phyloP scores from a whole-genome alignment of 2,113 vertebrate species.

The Pampusana beccarii region DNA sequence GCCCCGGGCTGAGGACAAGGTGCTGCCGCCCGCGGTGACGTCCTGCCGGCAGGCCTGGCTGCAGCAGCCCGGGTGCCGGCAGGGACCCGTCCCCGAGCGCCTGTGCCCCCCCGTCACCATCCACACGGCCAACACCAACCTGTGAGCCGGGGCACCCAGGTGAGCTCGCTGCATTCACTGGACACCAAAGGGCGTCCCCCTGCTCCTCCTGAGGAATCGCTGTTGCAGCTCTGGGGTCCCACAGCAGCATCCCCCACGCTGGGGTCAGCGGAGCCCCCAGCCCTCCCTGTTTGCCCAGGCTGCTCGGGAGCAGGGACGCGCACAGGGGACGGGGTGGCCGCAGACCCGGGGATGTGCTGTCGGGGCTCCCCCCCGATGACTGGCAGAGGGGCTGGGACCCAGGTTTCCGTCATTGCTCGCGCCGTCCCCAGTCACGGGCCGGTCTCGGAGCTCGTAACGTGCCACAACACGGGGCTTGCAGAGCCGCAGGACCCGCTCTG shows the following conservation, averaged over 20 bases:
- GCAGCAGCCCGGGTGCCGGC: neutral
- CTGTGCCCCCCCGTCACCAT: neutral
- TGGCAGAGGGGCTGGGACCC: neutral
- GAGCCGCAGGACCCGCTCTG: fast-evolving
- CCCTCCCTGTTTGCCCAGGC: neutral
- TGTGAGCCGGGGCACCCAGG: neutral
- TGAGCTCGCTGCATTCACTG: neutral
- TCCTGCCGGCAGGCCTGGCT: neutral
- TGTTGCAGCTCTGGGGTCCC: neutral
- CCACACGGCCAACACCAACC: neutral
- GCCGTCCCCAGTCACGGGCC: neutral
- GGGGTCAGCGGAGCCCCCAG: too few relatives aligned
- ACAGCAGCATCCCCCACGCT: neutral
- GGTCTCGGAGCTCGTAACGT: fast-evolving
- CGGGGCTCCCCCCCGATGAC: neutral
- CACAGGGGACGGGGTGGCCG: neutral
- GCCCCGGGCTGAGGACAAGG: neutral
- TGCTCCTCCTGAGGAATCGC: neutral
- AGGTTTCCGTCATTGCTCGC: fast-evolving
- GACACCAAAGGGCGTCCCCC: neutral
- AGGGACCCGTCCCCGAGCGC: neutral
- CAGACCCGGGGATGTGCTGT: neutral
- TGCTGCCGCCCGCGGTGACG: fast-evolving
- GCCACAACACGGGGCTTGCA: neutral
- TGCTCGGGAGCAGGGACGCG: neutral